Conservation (phyloP, 2,888 invertebrate genomes). For the Toxonevra muliebris region DNA sequence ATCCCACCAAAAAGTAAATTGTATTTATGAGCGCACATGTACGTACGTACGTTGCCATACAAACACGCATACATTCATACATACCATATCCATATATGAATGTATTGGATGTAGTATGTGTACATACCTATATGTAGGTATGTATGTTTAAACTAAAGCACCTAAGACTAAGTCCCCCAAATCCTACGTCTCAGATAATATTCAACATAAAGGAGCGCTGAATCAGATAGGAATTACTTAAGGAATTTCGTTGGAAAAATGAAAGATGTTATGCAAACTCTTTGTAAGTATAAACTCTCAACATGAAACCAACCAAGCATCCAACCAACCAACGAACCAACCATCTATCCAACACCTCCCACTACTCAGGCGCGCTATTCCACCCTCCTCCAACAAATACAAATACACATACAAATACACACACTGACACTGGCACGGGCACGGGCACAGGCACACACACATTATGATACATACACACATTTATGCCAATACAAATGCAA, state of each 20-base stretch:
- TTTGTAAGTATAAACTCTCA: conserved; percentile 20
- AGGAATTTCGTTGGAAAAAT: conserved; percentile 37
- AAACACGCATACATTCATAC: not conserved
- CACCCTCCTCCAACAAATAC: not conserved
- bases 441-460: not conserved
- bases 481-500: not conserved
- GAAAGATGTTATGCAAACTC: conserved; percentile 37
- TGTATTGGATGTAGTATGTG: not conserved
- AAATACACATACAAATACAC: not conserved
- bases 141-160: conserved; percentile 22
- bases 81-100: not conserved
- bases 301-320: conserved; percentile 12
- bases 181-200: conserved; percentile 45
- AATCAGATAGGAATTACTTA: conserved; percentile 48
- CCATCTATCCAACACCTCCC: not conserved
- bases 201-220: conserved; percentile 40
- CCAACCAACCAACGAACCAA: not conserved
- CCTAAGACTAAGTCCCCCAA: conserved; percentile 48
- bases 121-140: not conserved
- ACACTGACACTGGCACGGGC: not conserved
- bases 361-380: not conserved
- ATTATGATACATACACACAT: conserved; percentile 3
- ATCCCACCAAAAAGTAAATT: not conserved
- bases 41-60: not conserved
- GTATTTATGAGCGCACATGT: not conserved